Evolutionary conservation across 2,888 invertebrate genomes (phyloP).

Genomic region (Lithodes maja): DNA sequence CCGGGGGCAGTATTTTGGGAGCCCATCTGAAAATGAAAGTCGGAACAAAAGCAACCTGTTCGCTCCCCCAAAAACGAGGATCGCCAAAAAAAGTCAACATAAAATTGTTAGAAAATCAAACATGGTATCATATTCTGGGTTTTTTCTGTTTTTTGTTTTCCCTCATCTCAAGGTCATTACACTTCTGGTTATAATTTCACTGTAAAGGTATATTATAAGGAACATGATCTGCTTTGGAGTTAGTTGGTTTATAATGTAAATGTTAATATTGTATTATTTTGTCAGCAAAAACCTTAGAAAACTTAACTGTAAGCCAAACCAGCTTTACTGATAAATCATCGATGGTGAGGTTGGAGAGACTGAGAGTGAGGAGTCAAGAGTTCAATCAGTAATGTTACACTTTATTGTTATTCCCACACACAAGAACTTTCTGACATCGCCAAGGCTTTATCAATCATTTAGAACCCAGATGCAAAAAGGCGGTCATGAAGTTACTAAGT

Average conservation of each 20-base stretch:
- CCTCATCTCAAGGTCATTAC: neutral
- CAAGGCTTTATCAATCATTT: neutral
- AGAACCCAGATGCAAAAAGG: neutral
- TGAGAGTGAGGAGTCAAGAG: neutral
- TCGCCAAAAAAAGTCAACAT: neutral
- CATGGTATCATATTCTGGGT: neutral
- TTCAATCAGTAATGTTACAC: conserved; percentile 11
- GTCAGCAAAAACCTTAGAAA: neutral
- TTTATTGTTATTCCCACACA: neutral
- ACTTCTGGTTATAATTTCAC: conserved; percentile 2
- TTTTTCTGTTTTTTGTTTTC: neutral
- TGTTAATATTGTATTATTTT: neutral
- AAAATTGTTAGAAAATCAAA: neutral
- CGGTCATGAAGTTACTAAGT: too few relatives aligned
- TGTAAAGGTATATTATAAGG: neutral
- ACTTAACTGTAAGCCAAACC: neutral
- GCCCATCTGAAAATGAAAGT: conserved; percentile 70
- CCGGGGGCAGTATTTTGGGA: conserved; percentile 70
- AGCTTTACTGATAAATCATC: conserved; percentile 10
- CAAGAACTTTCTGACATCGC: neutral
- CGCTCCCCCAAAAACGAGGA: conserved; percentile 24
- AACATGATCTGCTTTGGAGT: neutral
- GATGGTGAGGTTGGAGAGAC: neutral
- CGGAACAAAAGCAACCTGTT: conserved; percentile 64
- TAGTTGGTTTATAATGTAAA: neutral